These are phyloP conservation scores for Helogale parvula DNA, from an alignment of 2,113 vertebrate genomes.

Conservation along the genomic window DNA sequence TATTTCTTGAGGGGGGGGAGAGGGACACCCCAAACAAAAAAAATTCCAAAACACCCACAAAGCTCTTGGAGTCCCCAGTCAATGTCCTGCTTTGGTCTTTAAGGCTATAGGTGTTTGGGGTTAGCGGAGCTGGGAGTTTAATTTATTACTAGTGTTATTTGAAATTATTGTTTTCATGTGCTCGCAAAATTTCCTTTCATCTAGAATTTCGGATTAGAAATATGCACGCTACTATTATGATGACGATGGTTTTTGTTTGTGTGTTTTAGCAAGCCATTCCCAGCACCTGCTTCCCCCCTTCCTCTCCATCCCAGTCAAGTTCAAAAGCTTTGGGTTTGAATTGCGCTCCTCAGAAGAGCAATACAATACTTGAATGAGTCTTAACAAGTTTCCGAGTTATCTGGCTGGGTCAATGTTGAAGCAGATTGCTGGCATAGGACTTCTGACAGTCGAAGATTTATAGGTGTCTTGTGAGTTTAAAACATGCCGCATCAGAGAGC, in stretches of 20 bases:
- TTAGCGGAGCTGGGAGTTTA: not conserved
- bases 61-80: not conserved
- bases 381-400: not conserved
- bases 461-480: not conserved
- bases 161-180: not conserved
- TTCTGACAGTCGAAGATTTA: constrained; percentile 1
- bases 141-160: not conserved
- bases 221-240: not conserved
- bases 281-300: accelerated
- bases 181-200: not conserved
- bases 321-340: not conserved
- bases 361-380: not conserved
- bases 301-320: not conserved
- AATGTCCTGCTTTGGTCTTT: not conserved
- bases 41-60: not conserved
- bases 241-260: not conserved
- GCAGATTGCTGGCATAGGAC: not conserved
- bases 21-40: not conserved
- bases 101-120: not conserved
- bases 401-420: not conserved
- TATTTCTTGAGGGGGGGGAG: not conserved
- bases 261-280: not conserved
- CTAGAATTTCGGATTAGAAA: not conserved
- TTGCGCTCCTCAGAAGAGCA: not conserved
- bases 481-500: not conserved